Evolutionary conservation across 2,797 vertebrate species (phyloP).

Genomic region (Thunnus albacares): DNA sequence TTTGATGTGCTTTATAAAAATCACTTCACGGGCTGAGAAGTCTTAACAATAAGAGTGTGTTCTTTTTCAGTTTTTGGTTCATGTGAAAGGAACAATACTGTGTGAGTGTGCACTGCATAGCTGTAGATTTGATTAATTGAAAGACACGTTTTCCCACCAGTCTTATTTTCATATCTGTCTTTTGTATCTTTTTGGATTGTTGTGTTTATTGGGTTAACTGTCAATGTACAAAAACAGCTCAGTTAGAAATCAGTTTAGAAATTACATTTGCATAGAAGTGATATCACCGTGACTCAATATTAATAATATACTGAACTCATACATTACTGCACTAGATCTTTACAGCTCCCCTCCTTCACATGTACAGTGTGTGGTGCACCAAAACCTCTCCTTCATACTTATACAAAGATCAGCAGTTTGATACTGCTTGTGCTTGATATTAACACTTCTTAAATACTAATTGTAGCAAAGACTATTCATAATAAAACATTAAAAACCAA

Average conservation of each 20-base stretch:
- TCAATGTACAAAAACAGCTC: constrained; percentile 28
- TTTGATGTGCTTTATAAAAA: constrained; percentile 60
- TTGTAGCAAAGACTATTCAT: constrained; percentile 59
- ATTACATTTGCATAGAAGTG: constrained; percentile 18
- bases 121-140: constrained; percentile 35
- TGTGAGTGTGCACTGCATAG: constrained; percentile 58
- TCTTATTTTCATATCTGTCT: constrained; percentile 39
- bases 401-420: constrained; percentile 77
- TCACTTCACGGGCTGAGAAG: constrained; percentile 35
- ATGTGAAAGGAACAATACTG: constrained; percentile 39
- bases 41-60: constrained; percentile 26
- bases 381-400: constrained; percentile 12
- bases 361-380: constrained; percentile 35
- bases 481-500: constrained; percentile 67
- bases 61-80: constrained; percentile 16
- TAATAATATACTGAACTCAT: constrained; percentile 30
- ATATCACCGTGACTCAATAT: constrained; percentile 32
- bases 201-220: constrained; percentile 27
- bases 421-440: constrained; percentile 73
- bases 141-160: constrained; percentile 27
- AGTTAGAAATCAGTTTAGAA: constrained; percentile 6
- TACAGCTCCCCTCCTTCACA: constrained; percentile 11
- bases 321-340: constrained; percentile 22
- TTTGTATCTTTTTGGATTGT: constrained; percentile 19
- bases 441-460: constrained; percentile 51